A percentile compares a stretch with the other conserved stretches of the same genome.
These are phyloP conservation scores for Helostoma temminkii DNA, from an alignment of 2,797 vertebrate genomes.

Conservation along the genomic window DNA sequence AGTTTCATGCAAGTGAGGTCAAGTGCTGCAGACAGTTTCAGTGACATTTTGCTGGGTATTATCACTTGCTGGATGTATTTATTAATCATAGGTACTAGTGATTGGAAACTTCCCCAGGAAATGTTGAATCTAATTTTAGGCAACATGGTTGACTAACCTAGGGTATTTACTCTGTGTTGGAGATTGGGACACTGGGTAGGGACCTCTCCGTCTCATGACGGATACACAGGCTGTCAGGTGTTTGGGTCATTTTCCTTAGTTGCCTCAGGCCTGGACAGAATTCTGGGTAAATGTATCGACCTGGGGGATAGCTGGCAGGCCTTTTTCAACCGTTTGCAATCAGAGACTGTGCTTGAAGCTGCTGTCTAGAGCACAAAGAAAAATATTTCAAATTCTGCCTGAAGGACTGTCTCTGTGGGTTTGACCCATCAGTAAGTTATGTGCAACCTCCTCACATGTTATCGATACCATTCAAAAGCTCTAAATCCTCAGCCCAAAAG, in stretches of 20 bases:
- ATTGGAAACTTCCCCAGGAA: conserved; percentile 7
- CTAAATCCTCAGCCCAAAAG: conserved; percentile 5
- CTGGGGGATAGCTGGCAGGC: conserved; percentile 29
- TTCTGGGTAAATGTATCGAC: conserved; percentile 52
- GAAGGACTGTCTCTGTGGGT: conserved; percentile 15
- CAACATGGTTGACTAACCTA: conserved; percentile 2
- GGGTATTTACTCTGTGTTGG: conserved; percentile 6
- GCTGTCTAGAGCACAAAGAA: conserved; percentile 24
- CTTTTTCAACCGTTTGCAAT: conserved; percentile 51
- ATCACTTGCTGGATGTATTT: conserved; percentile 16
- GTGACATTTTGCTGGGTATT: conserved; percentile 4
- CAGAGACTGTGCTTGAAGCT: conserved; percentile 34
- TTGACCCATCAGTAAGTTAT: conserved; percentile 24
- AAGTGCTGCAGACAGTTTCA: background rate
- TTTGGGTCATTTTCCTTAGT: conserved; percentile 33
- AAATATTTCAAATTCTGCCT: conserved; percentile 48
- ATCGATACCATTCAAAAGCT: conserved; percentile 29
- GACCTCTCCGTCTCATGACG: conserved; percentile 18
- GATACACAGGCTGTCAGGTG: conserved; percentile 18
- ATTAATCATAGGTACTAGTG: conserved; percentile 9
- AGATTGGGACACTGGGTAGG: conserved; percentile 14
- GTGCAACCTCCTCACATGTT: conserved; percentile 14
- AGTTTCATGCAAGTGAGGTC: background rate
- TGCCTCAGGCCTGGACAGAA: conserved; percentile 34
- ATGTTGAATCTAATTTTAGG: conserved; percentile 12